phyloP scores from a whole-genome alignment of 2,113 vertebrate species.

The Turnix velox region DNA sequence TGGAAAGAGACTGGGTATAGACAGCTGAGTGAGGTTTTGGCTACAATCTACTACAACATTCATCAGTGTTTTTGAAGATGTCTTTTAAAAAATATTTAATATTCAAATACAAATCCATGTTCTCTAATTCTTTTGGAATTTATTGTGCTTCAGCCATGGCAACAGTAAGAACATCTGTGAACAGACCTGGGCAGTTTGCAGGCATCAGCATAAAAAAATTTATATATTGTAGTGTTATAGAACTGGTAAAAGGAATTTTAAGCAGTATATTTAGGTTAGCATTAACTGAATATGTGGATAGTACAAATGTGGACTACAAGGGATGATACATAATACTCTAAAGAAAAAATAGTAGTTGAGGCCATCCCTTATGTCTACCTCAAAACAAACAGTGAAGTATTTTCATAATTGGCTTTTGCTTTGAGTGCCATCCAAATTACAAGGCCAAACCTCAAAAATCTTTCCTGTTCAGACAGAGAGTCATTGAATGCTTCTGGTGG shows the following conservation, averaged over 20 bases:
- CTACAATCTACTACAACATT: neutral
- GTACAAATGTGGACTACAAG: neutral
- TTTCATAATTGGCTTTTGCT: neutral
- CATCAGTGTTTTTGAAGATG: neutral
- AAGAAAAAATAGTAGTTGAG: neutral
- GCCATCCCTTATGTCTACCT: neutral
- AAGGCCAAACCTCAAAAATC: neutral
- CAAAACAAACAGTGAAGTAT: neutral
- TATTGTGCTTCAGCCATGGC: neutral
- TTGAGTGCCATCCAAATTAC: neutral
- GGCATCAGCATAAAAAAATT: neutral
- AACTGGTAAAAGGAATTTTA: neutral
- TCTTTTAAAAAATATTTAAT: neutral
- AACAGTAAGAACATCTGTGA: neutral
- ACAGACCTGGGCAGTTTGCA: neutral
- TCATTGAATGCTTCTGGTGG: accelerated
- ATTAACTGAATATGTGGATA: neutral
- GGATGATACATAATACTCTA: neutral
- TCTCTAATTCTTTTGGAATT: neutral
- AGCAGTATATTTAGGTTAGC: neutral
- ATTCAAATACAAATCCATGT: neutral
- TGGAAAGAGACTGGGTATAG: neutral
- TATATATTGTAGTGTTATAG: neutral
- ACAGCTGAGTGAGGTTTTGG: neutral
- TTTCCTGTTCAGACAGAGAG: neutral